phyloP scores from a whole-genome alignment of 2,888 invertebrate genomes.

The Aphidoletes aphidimyza region DNA sequence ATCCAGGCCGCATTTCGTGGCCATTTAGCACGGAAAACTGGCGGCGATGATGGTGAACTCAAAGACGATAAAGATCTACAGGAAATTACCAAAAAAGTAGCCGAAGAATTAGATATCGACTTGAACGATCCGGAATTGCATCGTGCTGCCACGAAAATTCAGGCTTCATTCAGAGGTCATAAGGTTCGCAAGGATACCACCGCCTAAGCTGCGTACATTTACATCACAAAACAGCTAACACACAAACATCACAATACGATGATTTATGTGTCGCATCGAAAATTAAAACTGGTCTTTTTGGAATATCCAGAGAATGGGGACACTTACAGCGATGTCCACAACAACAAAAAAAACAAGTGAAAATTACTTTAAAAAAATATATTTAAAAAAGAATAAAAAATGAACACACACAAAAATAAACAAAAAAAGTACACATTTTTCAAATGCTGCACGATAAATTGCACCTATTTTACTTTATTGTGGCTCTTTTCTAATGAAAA shows the following conservation, averaged over 20 bases:
- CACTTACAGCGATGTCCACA: neutral
- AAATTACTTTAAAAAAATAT: neutral
- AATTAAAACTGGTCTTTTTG: too few species aligned
- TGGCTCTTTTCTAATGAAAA: conserved; percentile 15
- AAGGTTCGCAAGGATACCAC: conserved; percentile 81
- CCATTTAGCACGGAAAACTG: conserved; percentile 86
- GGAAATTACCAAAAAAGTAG: conserved; percentile 70
- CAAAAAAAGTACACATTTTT: neutral
- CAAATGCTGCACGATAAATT: conserved; percentile 36
- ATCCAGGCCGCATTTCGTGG: conserved; percentile 93
- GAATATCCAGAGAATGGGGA: neutral
- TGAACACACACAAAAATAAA: neutral
- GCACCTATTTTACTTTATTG: conserved; percentile 39
- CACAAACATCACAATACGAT: neutral
- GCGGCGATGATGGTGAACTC: conserved; percentile 65
- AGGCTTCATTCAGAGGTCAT: conserved; percentile 91
- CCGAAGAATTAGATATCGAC: conserved; percentile 86
- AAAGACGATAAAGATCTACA: conserved; percentile 68
- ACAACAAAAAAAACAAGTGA: neutral
- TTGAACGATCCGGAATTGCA: conserved; percentile 86
- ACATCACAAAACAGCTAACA: neutral
- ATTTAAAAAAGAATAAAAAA: neutral
- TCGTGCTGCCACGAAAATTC: conserved; percentile 91
- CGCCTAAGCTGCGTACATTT: neutral
- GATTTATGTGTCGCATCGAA: too few species aligned